Base-by-base conservation (phyloP, 2,113 vertebrate species). In the Cyprinodon brontotheroides region DNA sequence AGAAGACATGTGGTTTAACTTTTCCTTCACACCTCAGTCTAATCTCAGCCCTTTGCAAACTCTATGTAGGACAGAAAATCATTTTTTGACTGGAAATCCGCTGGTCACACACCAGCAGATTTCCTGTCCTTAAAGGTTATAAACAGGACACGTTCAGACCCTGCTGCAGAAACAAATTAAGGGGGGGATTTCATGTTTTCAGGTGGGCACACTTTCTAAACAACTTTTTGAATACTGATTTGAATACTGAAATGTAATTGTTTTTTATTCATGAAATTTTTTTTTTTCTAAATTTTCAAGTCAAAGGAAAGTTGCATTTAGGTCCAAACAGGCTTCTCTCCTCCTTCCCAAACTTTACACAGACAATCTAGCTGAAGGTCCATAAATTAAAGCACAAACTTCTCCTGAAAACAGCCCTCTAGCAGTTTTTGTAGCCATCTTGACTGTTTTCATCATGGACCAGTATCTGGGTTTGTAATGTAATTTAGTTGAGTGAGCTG, bases 401-500 rank as follows among this genome's bases (percentile, higher is more conserved):
- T 75, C 66, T 80, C 59, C 65, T 79, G 43, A 15, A 53, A 70
- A 81, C 36, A 77, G 80, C 73, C 61, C 67, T 77, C 53, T 73
- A 79, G 75, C 77, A 74, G 65, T 84, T 84, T 77, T 83, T 76
- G 68, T 57, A 37, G 61, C 43, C 6, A 45, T 50, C 69, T 64
- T 39, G 65, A 41, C 65, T 83, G 88, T 72, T 85, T 76, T 71
- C 69, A 71, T 84, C 74, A 70, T 87, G 88, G 90, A 87, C 86
- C 84, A 86, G 79, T 84, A 74, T 85, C 80, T 80, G 77, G 72
- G 86, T 84, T 84, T 88, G 80, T 88, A 89, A 91, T 91, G 79
- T 89, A 87, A 91, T 91, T 89, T 87, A 86, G 81, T 85, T 89
- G 75, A 75, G 85, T 80, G 77, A 77, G 79, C 85, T 83, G 82